These are phyloP conservation scores for Ptychodera flava DNA, from an alignment of 35 echinoderm and acorn worm species.

Conservation along the genomic window DNA sequence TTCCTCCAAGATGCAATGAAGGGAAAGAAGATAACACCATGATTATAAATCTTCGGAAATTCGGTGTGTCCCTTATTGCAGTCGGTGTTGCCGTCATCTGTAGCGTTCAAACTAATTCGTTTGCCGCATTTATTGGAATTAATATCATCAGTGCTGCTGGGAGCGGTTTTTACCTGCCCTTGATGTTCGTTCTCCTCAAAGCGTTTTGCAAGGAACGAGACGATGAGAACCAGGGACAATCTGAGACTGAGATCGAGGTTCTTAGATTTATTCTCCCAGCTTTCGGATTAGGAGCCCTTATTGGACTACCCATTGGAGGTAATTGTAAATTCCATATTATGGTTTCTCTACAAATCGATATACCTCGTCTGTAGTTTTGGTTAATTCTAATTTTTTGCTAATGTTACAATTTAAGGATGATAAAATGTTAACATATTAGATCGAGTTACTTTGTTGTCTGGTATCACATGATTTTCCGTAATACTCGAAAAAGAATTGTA, in stretches of 20 bases:
- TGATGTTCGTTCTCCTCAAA: background rate
- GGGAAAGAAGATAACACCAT: background rate
- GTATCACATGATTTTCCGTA: too few species aligned
- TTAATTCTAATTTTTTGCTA: too few species aligned
- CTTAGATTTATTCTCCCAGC: background rate
- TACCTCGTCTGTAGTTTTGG: too few species aligned
- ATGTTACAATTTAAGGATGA: too few species aligned
- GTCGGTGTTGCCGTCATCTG: background rate
- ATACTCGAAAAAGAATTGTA: too few species aligned
- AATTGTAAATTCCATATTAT: too few species aligned
- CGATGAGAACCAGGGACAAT: too few species aligned
- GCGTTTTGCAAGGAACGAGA: too few species aligned
- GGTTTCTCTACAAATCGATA: too few species aligned
- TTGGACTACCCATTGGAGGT: background rate
- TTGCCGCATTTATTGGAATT: background rate
- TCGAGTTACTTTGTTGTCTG: too few species aligned
- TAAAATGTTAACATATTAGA: too few species aligned
- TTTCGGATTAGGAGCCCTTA: background rate
- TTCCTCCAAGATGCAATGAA: background rate
- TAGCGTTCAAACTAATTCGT: background rate
- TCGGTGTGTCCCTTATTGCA: background rate
- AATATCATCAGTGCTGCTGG: background rate
- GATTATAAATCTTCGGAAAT: background rate
- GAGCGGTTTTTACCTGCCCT: background rate
- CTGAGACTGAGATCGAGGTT: too few species aligned